phyloP scores from a whole-genome alignment of 2,113 vertebrate species.

The Sander vitreus region DNA sequence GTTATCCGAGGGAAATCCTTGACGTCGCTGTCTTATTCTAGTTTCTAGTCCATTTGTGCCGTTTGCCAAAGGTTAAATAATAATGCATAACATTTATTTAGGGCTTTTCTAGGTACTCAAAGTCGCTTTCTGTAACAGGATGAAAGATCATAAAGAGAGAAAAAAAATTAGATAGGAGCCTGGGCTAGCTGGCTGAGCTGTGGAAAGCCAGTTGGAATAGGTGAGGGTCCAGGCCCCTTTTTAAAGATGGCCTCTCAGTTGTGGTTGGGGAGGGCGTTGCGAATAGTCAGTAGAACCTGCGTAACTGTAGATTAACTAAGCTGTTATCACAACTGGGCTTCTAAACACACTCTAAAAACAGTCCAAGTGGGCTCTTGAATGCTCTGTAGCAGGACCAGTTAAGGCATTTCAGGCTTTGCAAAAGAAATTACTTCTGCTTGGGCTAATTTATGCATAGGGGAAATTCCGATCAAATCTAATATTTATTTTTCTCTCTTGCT shows the following conservation, averaged over 20 bases:
- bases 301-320: constrained; percentile 9
- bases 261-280: too few relatives aligned
- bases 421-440: not conserved
- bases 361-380: not conserved
- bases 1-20: constrained; percentile 21
- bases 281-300: constrained; percentile 4
- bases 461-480: not conserved
- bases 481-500: constrained; percentile 23
- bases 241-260: too few relatives aligned
- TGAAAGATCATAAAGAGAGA: too few relatives aligned
- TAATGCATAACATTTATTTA: too few relatives aligned
- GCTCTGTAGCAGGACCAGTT: not conserved
- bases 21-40: constrained; percentile 16
- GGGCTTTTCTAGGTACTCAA: too few relatives aligned
- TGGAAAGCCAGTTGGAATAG: too few relatives aligned
- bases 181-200: too few relatives aligned
- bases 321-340: constrained; percentile 15
- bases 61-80: not conserved
- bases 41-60: constrained; percentile 8
- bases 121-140: too few relatives aligned
- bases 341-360: not conserved
- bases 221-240: too few relatives aligned
- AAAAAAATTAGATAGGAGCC: too few relatives aligned
- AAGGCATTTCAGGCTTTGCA: not conserved
- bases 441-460: not conserved